Conservation (phyloP, 2,113 vertebrate genomes). For the Pseudorasbora parva region DNA sequence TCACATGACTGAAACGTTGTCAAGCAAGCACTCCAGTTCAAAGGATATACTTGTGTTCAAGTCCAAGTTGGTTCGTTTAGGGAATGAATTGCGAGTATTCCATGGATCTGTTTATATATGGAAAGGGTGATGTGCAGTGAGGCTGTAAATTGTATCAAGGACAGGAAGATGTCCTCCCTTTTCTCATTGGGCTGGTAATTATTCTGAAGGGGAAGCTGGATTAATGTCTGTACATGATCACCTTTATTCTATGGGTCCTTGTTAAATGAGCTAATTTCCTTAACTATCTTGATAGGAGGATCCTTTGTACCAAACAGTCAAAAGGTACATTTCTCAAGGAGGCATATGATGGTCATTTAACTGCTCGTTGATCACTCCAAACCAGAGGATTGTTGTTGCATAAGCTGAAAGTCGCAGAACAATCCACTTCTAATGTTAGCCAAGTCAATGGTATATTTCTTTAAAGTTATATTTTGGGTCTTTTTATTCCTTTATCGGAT, state of each 20-base stretch:
- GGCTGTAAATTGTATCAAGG: slow-evolving; percentile 25
- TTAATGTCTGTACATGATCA: not conserved
- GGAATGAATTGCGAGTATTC: not conserved
- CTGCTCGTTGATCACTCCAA: not conserved
- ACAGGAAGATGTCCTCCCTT: not conserved
- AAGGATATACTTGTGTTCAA: not conserved
- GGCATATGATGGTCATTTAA: not conserved
- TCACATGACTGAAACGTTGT: not conserved
- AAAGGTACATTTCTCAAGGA: not conserved
- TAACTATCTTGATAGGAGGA: not conserved
- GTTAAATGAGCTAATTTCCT: not conserved
- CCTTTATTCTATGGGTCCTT: slow-evolving; percentile 49
- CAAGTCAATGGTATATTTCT: no score
- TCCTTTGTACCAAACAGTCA: not conserved
- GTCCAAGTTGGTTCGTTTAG: not conserved
- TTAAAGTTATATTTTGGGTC: no score
- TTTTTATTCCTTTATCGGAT: no score
- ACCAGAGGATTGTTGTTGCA: not conserved
- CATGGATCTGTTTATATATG: not conserved
- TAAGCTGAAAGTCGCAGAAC: not conserved
- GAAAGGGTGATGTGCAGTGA: not conserved
- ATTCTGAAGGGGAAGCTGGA: not conserved
- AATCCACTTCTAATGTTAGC: not conserved
- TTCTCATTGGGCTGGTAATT: slow-evolving; percentile 27
- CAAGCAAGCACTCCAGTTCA: not conserved